Conservation (phyloP, 2,113 vertebrate species). For the Malurus alboscapulatus region DNA sequence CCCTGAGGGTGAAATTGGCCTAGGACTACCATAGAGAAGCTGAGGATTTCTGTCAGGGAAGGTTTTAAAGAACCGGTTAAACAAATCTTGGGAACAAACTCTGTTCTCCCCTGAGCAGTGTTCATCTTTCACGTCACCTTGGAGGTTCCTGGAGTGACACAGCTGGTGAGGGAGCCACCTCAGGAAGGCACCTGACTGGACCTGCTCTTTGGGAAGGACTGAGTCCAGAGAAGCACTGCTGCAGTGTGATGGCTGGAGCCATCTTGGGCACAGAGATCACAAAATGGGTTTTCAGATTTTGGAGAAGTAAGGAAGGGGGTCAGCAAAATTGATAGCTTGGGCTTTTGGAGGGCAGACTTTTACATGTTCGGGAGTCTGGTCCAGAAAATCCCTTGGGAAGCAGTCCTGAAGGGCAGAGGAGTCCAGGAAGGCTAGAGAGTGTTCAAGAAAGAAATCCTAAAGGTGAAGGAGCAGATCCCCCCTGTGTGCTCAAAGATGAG, state of each 20-base stretch:
- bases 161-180: not conserved
- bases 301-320: not conserved
- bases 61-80: not conserved
- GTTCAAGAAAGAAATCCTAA: not conserved
- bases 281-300: not conserved
- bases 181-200: not conserved
- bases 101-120: not conserved
- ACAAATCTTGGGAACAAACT: not conserved
- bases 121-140: not conserved
- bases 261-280: accelerated
- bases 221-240: not conserved
- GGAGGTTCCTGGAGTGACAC: not conserved
- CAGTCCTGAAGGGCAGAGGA: not conserved
- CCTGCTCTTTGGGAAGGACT: not conserved
- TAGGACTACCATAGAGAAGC: accelerated
- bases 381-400: not conserved
- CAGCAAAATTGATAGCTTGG: not conserved
- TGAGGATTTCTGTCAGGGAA: not conserved
- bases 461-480: not conserved
- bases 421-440: not conserved
- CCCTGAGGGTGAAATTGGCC: not conserved
- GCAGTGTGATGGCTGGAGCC: not conserved
- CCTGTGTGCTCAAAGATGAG: not conserved
- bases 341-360: not conserved
- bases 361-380: not conserved